phyloP scores from a whole-genome alignment of 2,888 invertebrate species.

The Drosophila phalerata region DNA sequence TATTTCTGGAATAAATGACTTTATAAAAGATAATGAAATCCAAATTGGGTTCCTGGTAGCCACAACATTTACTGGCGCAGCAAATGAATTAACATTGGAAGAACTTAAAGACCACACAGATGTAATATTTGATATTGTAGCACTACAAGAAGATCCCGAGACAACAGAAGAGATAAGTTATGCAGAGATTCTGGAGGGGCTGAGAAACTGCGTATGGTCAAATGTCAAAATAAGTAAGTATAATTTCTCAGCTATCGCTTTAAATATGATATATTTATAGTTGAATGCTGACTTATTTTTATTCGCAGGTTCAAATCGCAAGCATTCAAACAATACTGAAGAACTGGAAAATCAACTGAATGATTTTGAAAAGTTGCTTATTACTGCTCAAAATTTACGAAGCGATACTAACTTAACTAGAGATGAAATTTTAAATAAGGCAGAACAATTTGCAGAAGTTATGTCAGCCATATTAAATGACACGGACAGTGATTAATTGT shows the following conservation, averaged over 20 bases:
- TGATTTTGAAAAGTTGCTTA: slow-evolving; percentile 67
- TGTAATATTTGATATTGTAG: slow-evolving; percentile 57
- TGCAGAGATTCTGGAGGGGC: slow-evolving; percentile 53
- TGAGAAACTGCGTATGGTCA: slow-evolving; percentile 56
- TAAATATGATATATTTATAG: not conserved
- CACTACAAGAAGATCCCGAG: slow-evolving; percentile 44
- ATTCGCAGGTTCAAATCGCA: slow-evolving; percentile 25
- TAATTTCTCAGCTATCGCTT: not conserved
- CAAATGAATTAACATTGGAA: slow-evolving; percentile 51
- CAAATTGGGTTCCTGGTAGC: slow-evolving; percentile 65
- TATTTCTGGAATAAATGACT: slow-evolving; percentile 51
- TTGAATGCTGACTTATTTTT: too few species aligned
- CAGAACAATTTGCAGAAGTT: slow-evolving; percentile 61
- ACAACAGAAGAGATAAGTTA: slow-evolving; percentile 35
- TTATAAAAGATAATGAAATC: slow-evolving; percentile 50
- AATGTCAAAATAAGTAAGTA: slow-evolving; percentile 49
- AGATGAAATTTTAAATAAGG: slow-evolving; percentile 66
- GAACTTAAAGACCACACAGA: slow-evolving; percentile 55
- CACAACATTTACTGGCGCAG: slow-evolving; percentile 27
- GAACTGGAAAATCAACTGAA: slow-evolving; percentile 64
- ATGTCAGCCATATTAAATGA: slow-evolving; percentile 70
- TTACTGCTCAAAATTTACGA: slow-evolving; percentile 66
- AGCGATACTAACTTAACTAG: slow-evolving; percentile 54
- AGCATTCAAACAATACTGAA: slow-evolving; percentile 41
- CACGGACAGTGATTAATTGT: slow-evolving; percentile 62